Evolutionary conservation across 2,113 vertebrate species (phyloP).

Genomic region (Pelmatolapia mariae): DNA sequence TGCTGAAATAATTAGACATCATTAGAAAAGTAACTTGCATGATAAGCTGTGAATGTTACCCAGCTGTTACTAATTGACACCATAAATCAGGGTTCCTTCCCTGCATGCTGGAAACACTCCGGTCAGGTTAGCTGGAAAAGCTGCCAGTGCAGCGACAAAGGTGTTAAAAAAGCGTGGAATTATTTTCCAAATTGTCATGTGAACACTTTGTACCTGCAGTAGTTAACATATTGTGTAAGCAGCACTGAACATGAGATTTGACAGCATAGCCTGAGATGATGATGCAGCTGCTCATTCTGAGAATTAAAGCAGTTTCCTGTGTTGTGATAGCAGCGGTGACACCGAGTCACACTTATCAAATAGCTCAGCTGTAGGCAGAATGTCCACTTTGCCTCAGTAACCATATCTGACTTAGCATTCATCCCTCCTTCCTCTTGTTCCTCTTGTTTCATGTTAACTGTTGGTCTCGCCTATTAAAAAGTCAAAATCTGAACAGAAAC

Average conservation of each 20-base stretch:
- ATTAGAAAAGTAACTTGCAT: background rate
- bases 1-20: background rate
- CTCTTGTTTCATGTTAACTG: background rate
- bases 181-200: background rate
- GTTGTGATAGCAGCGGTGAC: background rate
- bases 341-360: background rate
- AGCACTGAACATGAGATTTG: background rate
- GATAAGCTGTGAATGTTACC: background rate
- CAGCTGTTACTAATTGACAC: background rate
- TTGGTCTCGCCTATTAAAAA: background rate
- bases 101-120: background rate
- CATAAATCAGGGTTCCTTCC: background rate
- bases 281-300: background rate
- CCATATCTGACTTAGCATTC: background rate
- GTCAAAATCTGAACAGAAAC: background rate
- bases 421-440: background rate
- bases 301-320: fast-evolving
- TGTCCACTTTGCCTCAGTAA: background rate
- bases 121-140: background rate
- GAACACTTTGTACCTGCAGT: background rate
- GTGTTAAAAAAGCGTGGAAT: fast-evolving
- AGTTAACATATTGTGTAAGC: background rate
- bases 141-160: background rate
- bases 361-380: background rate
- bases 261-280: background rate